Percentiles rank a stretch among this genome's conserved stretches.
Conservation (phyloP, 35 echinoderm and acorn worm genomes). For the Lytechinus variegatus region DNA sequence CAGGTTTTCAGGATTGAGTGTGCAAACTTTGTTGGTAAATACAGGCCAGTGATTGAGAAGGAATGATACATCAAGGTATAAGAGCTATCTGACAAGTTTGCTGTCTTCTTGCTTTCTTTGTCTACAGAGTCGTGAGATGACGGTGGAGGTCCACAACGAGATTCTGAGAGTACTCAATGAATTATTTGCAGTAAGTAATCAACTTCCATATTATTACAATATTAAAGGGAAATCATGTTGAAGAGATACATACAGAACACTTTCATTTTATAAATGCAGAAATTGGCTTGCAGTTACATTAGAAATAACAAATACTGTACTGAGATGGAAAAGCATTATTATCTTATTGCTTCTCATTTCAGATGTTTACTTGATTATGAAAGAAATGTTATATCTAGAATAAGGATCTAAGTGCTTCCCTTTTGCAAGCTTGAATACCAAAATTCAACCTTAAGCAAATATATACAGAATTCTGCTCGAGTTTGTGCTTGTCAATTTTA, state of each 20-base stretch:
- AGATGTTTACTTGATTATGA: not conserved
- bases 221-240: not conserved
- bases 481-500: not conserved
- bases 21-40: not conserved
- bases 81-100: conserved; percentile 32
- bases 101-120: conserved; percentile 50
- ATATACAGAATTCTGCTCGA: not conserved
- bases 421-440: not conserved
- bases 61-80: not conserved
- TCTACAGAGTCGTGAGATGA: conserved; percentile 93
- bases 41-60: not conserved
- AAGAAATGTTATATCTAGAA: not conserved
- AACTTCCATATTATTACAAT: not conserved
- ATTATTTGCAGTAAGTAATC: conserved; percentile 82
- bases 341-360: not conserved
- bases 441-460: not conserved
- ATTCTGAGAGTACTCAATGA: conserved; percentile 83
- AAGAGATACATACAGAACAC: not conserved
- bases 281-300: not conserved
- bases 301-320: not conserved
- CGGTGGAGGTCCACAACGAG: conserved; percentile 84
- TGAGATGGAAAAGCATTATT: not conserved
- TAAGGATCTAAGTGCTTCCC: not conserved
- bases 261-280: not conserved
- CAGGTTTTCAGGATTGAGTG: not conserved